Evolutionary conservation across 2,888 invertebrate species (phyloP).

Genomic region (Bimastos eiseni): DNA sequence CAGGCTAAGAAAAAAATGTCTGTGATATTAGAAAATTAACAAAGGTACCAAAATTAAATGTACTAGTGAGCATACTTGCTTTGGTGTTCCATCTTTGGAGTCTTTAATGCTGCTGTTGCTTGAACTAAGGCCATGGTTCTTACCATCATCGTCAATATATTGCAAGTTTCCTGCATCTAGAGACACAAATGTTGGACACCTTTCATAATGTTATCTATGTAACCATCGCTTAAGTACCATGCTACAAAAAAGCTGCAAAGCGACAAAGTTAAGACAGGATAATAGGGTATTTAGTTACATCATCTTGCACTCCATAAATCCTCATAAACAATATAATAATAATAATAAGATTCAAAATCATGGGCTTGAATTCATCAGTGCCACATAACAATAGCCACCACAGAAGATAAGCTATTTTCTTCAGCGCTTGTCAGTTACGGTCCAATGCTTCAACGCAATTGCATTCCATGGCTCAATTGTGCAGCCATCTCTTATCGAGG

Average conservation of each 20-base stretch:
- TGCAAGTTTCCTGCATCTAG: not conserved
- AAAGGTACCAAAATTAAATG: not conserved
- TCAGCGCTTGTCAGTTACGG: no score
- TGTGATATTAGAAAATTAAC: not conserved
- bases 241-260: not conserved
- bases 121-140: slow-evolving; percentile 9
- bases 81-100: slow-evolving; percentile 16
- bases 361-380: no score
- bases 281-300: no score
- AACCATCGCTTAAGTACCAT: not conserved
- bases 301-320: no score
- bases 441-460: no score
- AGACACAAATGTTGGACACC: not conserved
- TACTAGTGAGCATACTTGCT: not conserved
- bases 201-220: not conserved
- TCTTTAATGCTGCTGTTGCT: slow-evolving; percentile 21
- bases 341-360: no score
- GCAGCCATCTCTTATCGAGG: no score
- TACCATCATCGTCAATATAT: not conserved
- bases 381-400: no score
- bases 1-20: no score
- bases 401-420: no score
- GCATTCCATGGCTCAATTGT: no score
- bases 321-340: no score
- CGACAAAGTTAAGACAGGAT: not conserved